Evolutionary conservation across 2,797 vertebrate species (phyloP).

Genomic region (Calcarius lapponicus): DNA sequence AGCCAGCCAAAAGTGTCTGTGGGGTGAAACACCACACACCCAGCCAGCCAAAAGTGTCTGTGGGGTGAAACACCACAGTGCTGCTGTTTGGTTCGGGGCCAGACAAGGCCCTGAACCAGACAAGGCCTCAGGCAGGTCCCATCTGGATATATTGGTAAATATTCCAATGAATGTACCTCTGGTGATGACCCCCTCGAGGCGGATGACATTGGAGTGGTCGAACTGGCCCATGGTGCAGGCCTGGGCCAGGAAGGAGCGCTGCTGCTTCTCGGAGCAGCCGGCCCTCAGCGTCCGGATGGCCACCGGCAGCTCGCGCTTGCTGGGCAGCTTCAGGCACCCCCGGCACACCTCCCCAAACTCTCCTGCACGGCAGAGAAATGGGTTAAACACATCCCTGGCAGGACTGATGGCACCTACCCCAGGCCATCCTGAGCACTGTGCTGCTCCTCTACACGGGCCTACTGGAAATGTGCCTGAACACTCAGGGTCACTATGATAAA

Average conservation of each 20-base stretch:
- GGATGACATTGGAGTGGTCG: constrained; percentile 89
- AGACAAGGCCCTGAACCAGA: too few relatives aligned
- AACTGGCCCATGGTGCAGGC: constrained; percentile 94
- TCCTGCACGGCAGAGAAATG: constrained; percentile 65
- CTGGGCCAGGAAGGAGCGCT: constrained; percentile 85
- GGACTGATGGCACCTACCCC: not conserved
- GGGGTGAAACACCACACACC: too few relatives aligned
- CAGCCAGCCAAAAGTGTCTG: too few relatives aligned
- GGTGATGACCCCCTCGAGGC: constrained; percentile 84
- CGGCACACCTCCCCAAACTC: constrained; percentile 91
- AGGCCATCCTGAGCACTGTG: not conserved
- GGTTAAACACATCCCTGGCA: not conserved
- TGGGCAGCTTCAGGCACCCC: constrained; percentile 90
- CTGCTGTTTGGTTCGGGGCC: too few relatives aligned
- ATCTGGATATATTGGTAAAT: too few relatives aligned
- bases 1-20: too few relatives aligned
- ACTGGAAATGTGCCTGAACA: too few relatives aligned
- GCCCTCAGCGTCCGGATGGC: constrained; percentile 88
- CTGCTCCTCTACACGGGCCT: too few relatives aligned
- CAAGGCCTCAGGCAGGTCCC: too few relatives aligned
- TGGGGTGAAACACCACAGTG: too few relatives aligned
- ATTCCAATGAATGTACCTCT: not conserved
- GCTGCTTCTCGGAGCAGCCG: constrained; percentile 87
- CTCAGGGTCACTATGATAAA: too few relatives aligned
- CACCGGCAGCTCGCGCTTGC: constrained; percentile 89